phyloP scores from a whole-genome alignment of 2,113 vertebrate genomes.

The Charina bottae region DNA sequence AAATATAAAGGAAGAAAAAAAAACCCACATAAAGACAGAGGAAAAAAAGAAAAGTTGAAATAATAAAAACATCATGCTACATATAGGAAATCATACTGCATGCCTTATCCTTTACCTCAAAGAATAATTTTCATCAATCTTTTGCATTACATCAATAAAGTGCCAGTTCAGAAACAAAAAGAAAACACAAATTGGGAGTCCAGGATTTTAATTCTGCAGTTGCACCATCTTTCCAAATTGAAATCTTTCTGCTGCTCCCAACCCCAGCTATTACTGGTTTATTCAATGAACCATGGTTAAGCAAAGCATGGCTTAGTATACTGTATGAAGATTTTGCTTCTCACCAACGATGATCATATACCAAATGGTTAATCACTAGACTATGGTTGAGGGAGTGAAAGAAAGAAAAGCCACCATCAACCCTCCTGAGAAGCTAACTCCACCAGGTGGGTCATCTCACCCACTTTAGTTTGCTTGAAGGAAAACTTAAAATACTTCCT shows the following conservation, averaged over 20 bases:
- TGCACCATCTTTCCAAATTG: not conserved
- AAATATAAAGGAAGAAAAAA: not conserved
- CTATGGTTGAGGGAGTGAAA: not conserved
- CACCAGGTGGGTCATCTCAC: not conserved
- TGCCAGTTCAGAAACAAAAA: not conserved
- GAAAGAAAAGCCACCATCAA: not conserved
- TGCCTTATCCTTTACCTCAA: not conserved
- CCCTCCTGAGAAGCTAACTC: not conserved
- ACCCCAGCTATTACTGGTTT: not conserved
- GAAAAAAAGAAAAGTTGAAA: not conserved
- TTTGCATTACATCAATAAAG: not conserved
- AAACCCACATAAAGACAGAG: not conserved
- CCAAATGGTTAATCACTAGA: not conserved
- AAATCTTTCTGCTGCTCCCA: not conserved
- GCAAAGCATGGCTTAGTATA: not conserved
- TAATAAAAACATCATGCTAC: not conserved
- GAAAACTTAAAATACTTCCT: not conserved
- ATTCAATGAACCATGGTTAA: not conserved
- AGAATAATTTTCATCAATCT: not conserved
- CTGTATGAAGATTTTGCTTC: not conserved
- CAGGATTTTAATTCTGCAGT: not conserved
- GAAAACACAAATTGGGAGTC: not conserved
- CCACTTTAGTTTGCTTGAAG: not conserved
- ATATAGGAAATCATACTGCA: not conserved
- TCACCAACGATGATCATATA: not conserved